A percentile compares a stretch with the other conserved stretches of the same genome.
These are phyloP conservation scores for Paguma larvata DNA, from an alignment of 2,797 vertebrate species.

Conservation along the genomic window DNA sequence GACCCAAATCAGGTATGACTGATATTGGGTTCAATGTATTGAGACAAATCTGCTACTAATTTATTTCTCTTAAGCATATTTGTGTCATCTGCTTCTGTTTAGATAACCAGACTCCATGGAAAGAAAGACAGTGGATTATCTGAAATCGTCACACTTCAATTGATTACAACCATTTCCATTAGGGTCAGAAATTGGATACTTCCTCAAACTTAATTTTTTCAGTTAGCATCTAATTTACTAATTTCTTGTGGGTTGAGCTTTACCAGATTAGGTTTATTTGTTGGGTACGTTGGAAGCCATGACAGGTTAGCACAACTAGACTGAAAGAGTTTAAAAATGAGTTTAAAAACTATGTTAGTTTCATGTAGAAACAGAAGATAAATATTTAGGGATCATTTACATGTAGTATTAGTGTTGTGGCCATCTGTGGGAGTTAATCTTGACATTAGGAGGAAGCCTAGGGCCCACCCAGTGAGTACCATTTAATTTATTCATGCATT, in stretches of 20 bases:
- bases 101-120: background rate
- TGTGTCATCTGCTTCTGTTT: background rate
- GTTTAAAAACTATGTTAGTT: background rate
- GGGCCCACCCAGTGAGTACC: background rate
- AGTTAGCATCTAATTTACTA: background rate
- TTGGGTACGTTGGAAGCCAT: background rate
- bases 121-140: background rate
- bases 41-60: background rate
- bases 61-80: slow-evolving; percentile 24
- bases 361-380: background rate
- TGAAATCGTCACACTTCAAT: background rate
- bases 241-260: background rate
- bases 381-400: background rate
- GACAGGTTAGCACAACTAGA: background rate
- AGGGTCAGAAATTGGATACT: background rate
- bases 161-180: background rate
- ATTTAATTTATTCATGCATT: background rate
- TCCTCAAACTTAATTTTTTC: background rate
- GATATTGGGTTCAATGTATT: background rate
- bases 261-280: background rate
- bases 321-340: background rate
- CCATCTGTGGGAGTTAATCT: background rate
- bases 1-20: background rate
- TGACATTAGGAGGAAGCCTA: background rate
- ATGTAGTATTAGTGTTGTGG: background rate